Base-by-base conservation (phyloP, 1,140 invertebrate genomes). In the Coptotermes formosanus region DNA sequence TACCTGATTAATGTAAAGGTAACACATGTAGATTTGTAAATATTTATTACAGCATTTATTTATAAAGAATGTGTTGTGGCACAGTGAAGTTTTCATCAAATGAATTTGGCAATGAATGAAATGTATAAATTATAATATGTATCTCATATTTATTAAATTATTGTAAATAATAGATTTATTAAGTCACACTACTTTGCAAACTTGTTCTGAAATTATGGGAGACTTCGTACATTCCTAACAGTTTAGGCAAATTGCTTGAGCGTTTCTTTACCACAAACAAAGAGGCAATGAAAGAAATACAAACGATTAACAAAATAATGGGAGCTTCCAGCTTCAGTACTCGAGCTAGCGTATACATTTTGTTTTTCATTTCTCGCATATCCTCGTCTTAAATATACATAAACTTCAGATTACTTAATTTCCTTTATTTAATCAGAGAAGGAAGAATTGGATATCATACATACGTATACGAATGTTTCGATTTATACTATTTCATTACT, bases 381-480 rank as follows among this genome's bases (percentile, higher is more conserved):
- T 86, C 64, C 14, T 21, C 55, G n/a, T 86, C 84, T 86, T 86
- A 69, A 84, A 86, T 64, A 84, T 84, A 86, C 82, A 86, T 84
- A 84, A 38, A 25, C 82, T 82, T 38, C 86, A 83, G 83, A 86
- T 88, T 86, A 87, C 87, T 88, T 82, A 86, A 59, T 87, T 83
- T 82, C 59, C 83, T 83, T 87, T 87, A 88, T 86, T 85, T 87
- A 91, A 90, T 91, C 90, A 91, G 90, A 91, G 91, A 91, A 91
- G 91, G 91, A 92, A 92, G 91, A 92, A 91, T 91, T 92, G 91
- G 90, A 91, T 83, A 86, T 86, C 90, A 91, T 90, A 91, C 91
- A 91, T 92, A 91, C 91, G 91, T 92, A 92, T 92, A 92, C 91
- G 91, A 91, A 91, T 91, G 90, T 91, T 90, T 85, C 88, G 86